Evolutionary conservation across 2,797 vertebrate species (phyloP).

Genomic region (Acanthiza pusilla): DNA sequence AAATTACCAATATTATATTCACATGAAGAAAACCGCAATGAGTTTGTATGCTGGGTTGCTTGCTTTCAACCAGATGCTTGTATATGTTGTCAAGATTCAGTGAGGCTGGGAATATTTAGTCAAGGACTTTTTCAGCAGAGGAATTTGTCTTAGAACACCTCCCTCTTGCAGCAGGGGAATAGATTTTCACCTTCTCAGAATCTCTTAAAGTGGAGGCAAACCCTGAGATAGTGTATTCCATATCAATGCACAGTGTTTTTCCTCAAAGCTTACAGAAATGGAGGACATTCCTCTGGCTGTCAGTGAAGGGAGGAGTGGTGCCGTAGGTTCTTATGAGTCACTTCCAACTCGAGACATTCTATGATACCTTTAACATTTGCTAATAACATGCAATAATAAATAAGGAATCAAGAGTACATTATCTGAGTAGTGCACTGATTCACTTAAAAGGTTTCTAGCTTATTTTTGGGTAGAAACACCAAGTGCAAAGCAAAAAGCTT

Average conservation of each 20-base stretch:
- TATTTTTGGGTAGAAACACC: neutral
- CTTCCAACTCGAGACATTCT: neutral
- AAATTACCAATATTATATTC: neutral
- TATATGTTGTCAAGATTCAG: neutral
- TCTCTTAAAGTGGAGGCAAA: neutral
- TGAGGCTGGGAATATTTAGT: neutral
- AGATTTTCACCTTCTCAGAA: neutral
- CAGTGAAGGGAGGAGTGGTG: neutral
- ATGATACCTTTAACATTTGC: neutral
- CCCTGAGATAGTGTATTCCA: neutral
- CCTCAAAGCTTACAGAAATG: neutral
- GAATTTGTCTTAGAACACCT: neutral
- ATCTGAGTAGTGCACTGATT: neutral
- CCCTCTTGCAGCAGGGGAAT: neutral
- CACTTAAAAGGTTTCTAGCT: neutral
- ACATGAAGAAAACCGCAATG: neutral
- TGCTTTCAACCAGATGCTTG: neutral
- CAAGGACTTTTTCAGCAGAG: neutral
- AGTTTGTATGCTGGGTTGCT: neutral
- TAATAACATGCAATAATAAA: neutral
- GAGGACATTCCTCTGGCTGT: neutral
- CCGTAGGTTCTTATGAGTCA: neutral
- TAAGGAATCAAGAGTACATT: neutral
- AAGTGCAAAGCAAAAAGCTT: neutral
- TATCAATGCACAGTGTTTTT: neutral